These are phyloP conservation scores for Psammodynastes pulverulentus DNA, from an alignment of 2,113 vertebrate species.

Conservation along the genomic window DNA sequence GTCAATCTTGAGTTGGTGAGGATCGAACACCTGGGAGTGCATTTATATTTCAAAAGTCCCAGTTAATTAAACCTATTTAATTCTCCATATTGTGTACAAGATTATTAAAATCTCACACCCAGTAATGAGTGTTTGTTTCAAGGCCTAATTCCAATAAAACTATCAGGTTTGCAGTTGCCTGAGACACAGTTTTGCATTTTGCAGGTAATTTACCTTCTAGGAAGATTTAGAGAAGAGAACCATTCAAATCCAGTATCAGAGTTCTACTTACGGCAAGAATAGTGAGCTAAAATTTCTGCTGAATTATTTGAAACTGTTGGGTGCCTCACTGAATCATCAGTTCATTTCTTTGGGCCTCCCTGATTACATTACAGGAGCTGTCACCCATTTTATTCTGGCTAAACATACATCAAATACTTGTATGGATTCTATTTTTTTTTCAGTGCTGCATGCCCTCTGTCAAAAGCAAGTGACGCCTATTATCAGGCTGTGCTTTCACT, in stretches of 20 bases:
- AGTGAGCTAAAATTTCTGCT: too few relatives aligned
- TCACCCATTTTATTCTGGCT: neutral
- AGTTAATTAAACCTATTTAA: neutral
- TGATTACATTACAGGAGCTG: neutral
- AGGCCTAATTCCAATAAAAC: neutral
- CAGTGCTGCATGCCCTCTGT: neutral
- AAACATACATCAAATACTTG: neutral
- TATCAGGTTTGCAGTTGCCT: neutral
- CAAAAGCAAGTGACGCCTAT: conserved; percentile 17
- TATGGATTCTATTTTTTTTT: neutral
- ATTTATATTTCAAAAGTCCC: neutral
- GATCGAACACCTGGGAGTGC: neutral
- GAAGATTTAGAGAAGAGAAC: neutral
- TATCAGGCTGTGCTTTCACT: neutral
- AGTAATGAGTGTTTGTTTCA: neutral
- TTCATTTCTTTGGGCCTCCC: neutral
- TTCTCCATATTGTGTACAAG: neutral
- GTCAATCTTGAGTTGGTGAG: neutral
- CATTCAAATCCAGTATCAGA: neutral
- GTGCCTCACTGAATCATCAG: neutral
- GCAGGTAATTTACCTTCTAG: neutral
- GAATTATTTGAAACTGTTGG: neutral
- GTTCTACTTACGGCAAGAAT: neutral
- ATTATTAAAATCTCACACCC: neutral
- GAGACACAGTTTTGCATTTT: neutral